Conservation (phyloP, 2,113 vertebrate species). For the Nipponia nippon region DNA sequence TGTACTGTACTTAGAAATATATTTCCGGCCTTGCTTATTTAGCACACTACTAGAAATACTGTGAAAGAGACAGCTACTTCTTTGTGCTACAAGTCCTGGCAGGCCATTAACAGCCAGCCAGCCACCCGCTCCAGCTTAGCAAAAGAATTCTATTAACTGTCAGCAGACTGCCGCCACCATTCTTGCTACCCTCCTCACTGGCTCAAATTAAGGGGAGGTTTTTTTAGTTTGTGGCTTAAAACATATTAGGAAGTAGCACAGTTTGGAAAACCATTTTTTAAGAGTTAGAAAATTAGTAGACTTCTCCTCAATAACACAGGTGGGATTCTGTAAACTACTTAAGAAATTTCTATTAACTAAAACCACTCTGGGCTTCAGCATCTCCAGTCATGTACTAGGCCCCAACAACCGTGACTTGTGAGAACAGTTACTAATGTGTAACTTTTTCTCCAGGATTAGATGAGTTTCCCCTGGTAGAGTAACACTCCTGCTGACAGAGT, state of each 20-base stretch:
- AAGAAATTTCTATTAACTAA: not conserved
- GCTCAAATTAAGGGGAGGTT: not conserved
- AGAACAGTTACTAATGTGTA: not conserved
- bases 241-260: not conserved
- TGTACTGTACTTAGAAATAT: constrained; percentile 3
- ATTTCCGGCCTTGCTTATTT: not conserved
- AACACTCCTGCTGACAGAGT: not conserved
- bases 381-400: not conserved
- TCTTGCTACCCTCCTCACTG: not conserved
- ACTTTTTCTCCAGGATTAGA: not conserved
- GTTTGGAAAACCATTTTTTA: not conserved
- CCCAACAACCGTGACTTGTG: not conserved
- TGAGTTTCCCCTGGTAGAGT: not conserved
- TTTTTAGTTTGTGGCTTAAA: not conserved
- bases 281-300: not conserved
- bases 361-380: not conserved
- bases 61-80: not conserved
- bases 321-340: not conserved
- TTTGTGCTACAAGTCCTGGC: not conserved
- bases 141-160: not conserved
- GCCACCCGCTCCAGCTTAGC: not conserved
- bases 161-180: not conserved
- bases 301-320: not conserved
- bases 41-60: not conserved
- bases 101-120: not conserved